phyloP scores from a whole-genome alignment of 2,797 vertebrate genomes.

The Hapalemur alaotrensis region DNA sequence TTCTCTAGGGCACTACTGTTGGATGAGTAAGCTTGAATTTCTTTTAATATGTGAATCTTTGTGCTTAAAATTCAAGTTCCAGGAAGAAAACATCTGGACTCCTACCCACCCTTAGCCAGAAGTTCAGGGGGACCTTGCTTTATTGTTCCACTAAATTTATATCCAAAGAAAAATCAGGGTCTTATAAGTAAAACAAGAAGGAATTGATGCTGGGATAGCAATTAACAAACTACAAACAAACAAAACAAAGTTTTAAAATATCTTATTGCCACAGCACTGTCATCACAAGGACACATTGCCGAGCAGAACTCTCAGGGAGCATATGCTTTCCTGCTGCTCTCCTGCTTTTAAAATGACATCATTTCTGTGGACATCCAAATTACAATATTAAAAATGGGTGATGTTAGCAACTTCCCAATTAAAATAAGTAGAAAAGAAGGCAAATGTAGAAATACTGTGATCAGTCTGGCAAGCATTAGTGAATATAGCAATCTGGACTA shows the following conservation, averaged over 20 bases:
- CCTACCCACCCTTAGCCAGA: background rate
- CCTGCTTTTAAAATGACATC: background rate
- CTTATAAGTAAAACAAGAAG: background rate
- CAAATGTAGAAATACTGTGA: background rate
- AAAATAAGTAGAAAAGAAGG: background rate
- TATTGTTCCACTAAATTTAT: background rate
- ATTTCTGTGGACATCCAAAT: conserved; percentile 22
- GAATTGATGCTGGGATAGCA: background rate
- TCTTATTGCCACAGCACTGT: background rate
- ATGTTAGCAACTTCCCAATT: conserved; percentile 3
- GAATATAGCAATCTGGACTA: background rate
- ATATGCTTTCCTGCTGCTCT: background rate
- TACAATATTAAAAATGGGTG: conserved; percentile 23
- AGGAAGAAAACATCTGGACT: background rate
- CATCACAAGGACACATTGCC: background rate
- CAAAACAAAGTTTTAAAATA: background rate
- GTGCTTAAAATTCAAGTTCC: background rate
- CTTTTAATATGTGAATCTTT: background rate
- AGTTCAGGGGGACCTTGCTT: background rate
- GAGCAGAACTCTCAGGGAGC: background rate
- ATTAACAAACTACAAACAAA: background rate
- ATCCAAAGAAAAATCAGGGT: background rate
- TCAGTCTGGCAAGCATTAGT: background rate
- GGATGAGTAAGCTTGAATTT: background rate
- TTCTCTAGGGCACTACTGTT: background rate